Evolutionary conservation across 1,140 invertebrate genomes (phyloP).

Genomic region (Sycophaga agraensis): DNA sequence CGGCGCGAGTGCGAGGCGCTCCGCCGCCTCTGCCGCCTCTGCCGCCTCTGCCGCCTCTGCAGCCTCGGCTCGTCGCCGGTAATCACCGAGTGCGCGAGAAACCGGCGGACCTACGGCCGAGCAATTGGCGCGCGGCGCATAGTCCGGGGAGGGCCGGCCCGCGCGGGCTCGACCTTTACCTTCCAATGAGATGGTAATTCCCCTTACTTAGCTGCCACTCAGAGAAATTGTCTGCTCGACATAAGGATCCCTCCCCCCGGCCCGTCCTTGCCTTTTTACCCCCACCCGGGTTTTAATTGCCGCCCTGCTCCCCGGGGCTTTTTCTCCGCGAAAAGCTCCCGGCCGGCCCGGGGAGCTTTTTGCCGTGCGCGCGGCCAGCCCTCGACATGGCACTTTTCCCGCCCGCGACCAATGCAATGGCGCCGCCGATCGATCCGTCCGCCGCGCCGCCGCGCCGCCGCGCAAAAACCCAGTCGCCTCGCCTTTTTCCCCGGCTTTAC

Average conservation of each 20-base stretch:
- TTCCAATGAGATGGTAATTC: slow-evolving; percentile 29
- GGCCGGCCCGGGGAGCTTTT: no score
- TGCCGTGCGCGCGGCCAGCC: no score
- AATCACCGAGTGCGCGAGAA: slow-evolving; percentile 35
- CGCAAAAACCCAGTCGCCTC: no score
- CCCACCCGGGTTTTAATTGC: no score
- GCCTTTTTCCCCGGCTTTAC: no score
- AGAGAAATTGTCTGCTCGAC: slow-evolving; percentile 27
- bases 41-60: neutral
- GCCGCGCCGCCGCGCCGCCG: no score
- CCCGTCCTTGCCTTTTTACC: slow-evolving; percentile 14
- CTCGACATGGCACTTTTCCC: no score
- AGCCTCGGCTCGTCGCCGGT: slow-evolving; percentile 18
- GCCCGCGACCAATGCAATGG: no score
- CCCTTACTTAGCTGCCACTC: slow-evolving; percentile 29
- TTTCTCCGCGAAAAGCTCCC: slow-evolving; percentile 9
- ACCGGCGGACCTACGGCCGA: slow-evolving; percentile 36
- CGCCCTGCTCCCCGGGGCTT: neutral
- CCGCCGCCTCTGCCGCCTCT: neutral
- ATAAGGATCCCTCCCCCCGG: slow-evolving; percentile 13
- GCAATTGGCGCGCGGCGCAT: slow-evolving; percentile 21
- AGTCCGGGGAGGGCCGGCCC: neutral
- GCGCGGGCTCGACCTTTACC: neutral
- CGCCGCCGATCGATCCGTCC: no score
- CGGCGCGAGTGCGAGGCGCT: neutral